phyloP scores from a whole-genome alignment of 2,113 vertebrate genomes.

The Nyctereutes procyonoides region DNA sequence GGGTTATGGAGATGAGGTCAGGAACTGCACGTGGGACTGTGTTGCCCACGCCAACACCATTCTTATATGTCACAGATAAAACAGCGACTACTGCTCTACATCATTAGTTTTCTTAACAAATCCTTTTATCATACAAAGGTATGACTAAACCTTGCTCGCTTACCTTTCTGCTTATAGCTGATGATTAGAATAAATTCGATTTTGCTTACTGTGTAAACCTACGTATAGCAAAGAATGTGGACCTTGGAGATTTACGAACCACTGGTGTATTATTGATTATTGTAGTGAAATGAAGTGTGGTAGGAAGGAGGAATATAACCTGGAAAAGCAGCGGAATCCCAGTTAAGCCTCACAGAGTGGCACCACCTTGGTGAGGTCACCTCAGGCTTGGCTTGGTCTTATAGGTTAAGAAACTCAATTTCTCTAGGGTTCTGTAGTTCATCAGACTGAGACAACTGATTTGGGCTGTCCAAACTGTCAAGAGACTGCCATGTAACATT shows the following conservation, averaged over 20 bases:
- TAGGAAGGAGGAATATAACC: background rate
- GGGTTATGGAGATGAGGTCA: background rate
- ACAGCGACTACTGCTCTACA: background rate
- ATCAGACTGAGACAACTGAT: background rate
- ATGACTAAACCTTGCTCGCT: background rate
- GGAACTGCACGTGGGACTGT: background rate
- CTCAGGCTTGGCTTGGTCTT: background rate
- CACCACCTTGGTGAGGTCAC: background rate
- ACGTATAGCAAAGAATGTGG: background rate
- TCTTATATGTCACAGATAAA: background rate
- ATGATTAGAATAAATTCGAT: constrained; percentile 26
- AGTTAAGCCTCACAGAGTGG: background rate
- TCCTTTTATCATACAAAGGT: background rate
- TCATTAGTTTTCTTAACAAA: constrained; percentile 37
- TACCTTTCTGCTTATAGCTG: constrained; percentile 25
- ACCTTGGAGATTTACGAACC: background rate
- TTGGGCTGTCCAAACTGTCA: background rate
- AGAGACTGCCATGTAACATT: background rate
- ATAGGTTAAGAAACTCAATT: background rate
- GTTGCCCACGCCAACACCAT: background rate
- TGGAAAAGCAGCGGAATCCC: background rate
- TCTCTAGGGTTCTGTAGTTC: background rate
- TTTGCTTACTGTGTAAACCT: constrained; percentile 20
- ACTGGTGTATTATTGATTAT: background rate
- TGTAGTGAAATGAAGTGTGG: background rate